Evolutionary conservation across 1,140 invertebrate genomes (phyloP).

Genomic region (Caerostris extrusa): DNA sequence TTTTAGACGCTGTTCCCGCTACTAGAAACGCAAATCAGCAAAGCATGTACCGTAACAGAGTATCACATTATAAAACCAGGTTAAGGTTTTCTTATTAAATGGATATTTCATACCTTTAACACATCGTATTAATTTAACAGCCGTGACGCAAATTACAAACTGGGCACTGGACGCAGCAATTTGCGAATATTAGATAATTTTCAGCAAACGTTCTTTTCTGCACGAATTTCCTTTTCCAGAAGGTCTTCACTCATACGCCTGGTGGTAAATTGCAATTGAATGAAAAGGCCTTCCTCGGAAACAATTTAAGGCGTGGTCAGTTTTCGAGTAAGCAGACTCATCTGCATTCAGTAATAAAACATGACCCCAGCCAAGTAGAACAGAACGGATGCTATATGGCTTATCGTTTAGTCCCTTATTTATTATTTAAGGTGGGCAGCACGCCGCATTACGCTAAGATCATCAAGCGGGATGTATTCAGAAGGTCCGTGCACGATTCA

Average conservation of each 20-base stretch:
- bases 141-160: constrained; percentile 22
- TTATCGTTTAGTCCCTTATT: constrained; percentile 61
- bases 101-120: not conserved
- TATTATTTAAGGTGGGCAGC: constrained; percentile 84
- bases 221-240: constrained; percentile 3
- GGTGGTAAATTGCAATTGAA: not conserved
- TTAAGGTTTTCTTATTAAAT: not conserved
- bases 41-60: too few species aligned
- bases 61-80: not conserved
- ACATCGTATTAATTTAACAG: not conserved
- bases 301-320: constrained; percentile 50
- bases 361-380: constrained; percentile 61
- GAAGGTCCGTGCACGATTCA: constrained; percentile 78
- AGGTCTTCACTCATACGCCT: not conserved
- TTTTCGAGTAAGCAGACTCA: constrained; percentile 30
- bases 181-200: constrained; percentile 25
- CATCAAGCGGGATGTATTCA: constrained; percentile 86
- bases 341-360: constrained; percentile 80
- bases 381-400: constrained; percentile 43
- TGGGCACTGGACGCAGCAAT: not conserved
- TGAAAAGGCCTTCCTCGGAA: constrained; percentile 7
- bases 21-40: too few species aligned
- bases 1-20: too few species aligned
- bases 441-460: constrained; percentile 86
- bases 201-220: not conserved